Base-by-base conservation (phyloP, 2,888 invertebrate genomes). In the Eupithecia pulchellata region DNA sequence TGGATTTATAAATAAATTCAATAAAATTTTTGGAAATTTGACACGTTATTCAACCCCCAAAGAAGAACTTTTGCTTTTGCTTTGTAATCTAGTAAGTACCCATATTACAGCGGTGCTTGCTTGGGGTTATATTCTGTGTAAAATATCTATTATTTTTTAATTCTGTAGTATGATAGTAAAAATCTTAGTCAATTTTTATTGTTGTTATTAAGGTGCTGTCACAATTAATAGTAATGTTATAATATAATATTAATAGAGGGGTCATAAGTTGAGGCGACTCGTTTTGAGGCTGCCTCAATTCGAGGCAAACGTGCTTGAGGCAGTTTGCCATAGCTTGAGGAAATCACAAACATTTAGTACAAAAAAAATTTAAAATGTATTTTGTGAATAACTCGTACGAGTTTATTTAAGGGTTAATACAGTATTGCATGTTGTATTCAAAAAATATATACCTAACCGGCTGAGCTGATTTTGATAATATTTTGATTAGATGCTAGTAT, bases 391-490 rank as follows among this genome's bases (percentile, higher is more conserved):
- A 3, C 14, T 36, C 36, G 14, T 36, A n/a, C n/a, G 3, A 36
- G 2, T 36, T 36, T 36, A 13, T 36, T 14, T 36, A 36, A 52
- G 55, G 27, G 14, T 55, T 57, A 29, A 60, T 61, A 61, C 61
- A 61, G 61, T 60, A 60, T 60, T 60, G 30, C 6, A 14, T 32
- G 20, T 60, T 60, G 20, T n/a, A 32, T n/a, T 60, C 29, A 47
- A 47, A 47, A 42, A 42, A 29, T 63, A 52, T n/a, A 32, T n/a
- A 61, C 34, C 34, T 34, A 27, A 14, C 20, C 17, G 64, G 61
- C 61, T 39, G 52, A 69, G 57, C 62, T 27, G 42, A 63, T 66
- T 70, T 66, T 42, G 65, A 64, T 64, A 47, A 47, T 60, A 60
- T 14, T 64, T 63, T 61, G 25, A 47, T 29, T 61, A 64, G 39